Conservation (phyloP, 1,140 invertebrate species). For the Drosophila sp. region DNA sequence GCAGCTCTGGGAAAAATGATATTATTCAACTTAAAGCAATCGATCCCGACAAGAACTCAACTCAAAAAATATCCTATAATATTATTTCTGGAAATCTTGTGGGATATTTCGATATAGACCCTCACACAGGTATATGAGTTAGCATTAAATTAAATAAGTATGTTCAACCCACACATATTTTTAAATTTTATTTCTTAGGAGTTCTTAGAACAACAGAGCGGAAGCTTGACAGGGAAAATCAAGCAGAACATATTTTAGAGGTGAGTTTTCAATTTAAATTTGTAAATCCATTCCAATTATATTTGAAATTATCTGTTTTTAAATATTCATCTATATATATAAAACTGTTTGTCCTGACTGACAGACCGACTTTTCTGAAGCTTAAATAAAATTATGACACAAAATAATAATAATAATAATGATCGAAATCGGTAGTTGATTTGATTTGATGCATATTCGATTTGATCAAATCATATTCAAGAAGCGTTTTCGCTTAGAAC, state of each 20-base stretch:
- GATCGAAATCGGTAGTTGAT: too few relatives aligned
- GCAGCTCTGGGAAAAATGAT: constrained; percentile 90
- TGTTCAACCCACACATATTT: neutral
- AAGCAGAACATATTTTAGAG: constrained; percentile 93
- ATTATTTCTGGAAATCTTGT: constrained; percentile 96
- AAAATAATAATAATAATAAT: too few relatives aligned
- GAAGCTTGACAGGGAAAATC: constrained; percentile 93
- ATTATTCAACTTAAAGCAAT: constrained; percentile 91
- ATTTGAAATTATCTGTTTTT: neutral
- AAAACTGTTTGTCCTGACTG: too few relatives aligned
- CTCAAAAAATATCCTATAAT: constrained; percentile 89
- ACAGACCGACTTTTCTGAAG: too few relatives aligned
- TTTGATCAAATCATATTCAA: too few relatives aligned
- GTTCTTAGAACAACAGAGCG: constrained; percentile 92
- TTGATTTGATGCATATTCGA: too few relatives aligned
- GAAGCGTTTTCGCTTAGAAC: too few relatives aligned
- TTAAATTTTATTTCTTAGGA: constrained; percentile 86
- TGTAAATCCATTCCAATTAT: neutral
- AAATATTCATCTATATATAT: neutral
- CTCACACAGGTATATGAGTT: constrained; percentile 88
- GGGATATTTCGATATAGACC: constrained; percentile 94
- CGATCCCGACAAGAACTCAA: constrained; percentile 91
- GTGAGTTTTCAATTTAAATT: constrained; percentile 85
- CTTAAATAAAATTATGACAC: too few relatives aligned
- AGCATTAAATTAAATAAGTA: constrained; percentile 64